Evolutionary conservation across 2,888 invertebrate genomes (phyloP), one percentile per base, ranked within the genome.

Genomic region (Oligia fasciuncula): DNA sequence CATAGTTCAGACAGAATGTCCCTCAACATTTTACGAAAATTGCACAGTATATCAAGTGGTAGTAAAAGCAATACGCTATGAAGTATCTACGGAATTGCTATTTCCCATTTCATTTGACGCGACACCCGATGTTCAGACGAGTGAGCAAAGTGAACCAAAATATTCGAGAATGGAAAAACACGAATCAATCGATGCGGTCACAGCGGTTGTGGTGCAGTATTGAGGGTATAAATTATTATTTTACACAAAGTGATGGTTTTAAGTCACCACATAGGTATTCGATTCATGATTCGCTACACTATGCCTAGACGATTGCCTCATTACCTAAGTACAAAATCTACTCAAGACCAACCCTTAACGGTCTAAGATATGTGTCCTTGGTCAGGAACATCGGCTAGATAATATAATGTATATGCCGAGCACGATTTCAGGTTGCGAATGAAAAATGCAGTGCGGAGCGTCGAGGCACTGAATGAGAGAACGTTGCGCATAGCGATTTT

Each of bases 381-480:
- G 85, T 77, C 81, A 80, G 71, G 57, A 77, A 75, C 23, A 76
- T 80, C 63, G 75, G 82, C 83, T 86, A 89, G 88, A 88, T 85
- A 84, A 81, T 78, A 82, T 89, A 84, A 90, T 92, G 92, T 93
- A 93, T 93, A 91, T 92, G 88, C 88, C 86, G 84, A 80, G 90
- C 91, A 86, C 88, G 91, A 90, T 90, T 92, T 90, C 91, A 91
- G 87, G 91, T 92, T 93, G 90, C 91, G 91, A 95, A 96, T 96
- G 93, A 95, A 96, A 96, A 96, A 96, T 96, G 94, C 95, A 95
- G 91, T 88, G 91, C 91, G 84, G 89, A 87, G 90, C 91, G 89
- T 87, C 89, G 84, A 83, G 89, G 87, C 91, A 90, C 92, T 95
- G 94, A 96, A 96, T 94, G 94, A 93, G 95, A 93, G 91, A 92